A percentile compares a stretch with the other conserved stretches of the same genome.
These are phyloP conservation scores for Muscicapa adusta DNA, from an alignment of 2,113 vertebrate genomes.

Conservation along the genomic window DNA sequence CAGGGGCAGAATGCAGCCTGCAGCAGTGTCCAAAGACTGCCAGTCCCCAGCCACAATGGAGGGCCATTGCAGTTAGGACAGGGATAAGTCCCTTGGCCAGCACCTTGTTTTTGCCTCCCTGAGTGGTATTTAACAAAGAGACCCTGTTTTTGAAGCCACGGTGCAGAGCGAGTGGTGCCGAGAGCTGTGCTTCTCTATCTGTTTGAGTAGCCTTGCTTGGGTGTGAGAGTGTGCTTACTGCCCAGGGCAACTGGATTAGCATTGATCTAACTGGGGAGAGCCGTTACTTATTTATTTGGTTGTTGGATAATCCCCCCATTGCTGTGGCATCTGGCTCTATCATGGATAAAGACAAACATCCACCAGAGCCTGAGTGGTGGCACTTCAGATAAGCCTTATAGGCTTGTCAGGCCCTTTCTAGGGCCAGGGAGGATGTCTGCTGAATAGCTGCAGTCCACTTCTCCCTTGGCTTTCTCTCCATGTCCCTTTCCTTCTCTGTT, in stretches of 20 bases:
- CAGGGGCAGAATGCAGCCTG: not conserved
- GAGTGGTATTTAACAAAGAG: not conserved
- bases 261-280: conserved; percentile 10
- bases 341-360: not conserved
- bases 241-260: conserved; percentile 45
- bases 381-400: not conserved
- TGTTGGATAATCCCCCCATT: conserved; percentile 35
- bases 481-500: not conserved
- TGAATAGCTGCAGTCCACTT: not conserved
- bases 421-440: not conserved
- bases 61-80: not conserved
- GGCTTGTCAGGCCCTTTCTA: not conserved
- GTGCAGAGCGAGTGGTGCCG: accelerated
- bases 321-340: conserved; percentile 27
- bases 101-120: not conserved
- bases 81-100: accelerated
- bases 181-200: not conserved
- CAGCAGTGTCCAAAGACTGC: accelerated
- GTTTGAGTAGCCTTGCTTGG: conserved; percentile 23
- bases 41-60: accelerated
- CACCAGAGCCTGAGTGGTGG: not conserved
- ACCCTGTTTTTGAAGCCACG: not conserved
- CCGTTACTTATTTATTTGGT: conserved; percentile 47
- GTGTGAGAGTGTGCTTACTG: not conserved
- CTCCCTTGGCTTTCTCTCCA: not conserved